Evolutionary conservation across 2,113 vertebrate species (phyloP).

Genomic region (Theristicus caerulescens): DNA sequence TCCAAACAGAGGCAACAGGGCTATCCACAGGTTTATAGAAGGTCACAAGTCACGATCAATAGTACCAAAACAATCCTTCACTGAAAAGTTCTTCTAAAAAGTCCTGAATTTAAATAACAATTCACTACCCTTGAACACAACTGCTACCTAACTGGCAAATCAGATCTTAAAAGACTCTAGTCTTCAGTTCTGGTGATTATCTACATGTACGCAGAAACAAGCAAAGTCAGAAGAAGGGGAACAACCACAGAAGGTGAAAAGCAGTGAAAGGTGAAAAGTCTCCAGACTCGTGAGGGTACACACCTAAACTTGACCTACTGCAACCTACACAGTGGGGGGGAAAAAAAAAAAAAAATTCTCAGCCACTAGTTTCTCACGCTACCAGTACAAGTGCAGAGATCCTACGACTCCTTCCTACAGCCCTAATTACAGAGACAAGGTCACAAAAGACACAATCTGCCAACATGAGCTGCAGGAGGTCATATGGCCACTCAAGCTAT

Average conservation of each 20-base stretch:
- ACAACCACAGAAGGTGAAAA: background rate
- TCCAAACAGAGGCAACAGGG: background rate
- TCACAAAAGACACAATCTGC: background rate
- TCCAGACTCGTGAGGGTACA: background rate
- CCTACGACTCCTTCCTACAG: background rate
- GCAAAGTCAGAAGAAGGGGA: background rate
- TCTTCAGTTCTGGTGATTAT: background rate
- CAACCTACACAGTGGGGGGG: background rate
- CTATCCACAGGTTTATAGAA: background rate
- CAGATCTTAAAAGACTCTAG: background rate
- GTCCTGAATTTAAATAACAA: background rate
- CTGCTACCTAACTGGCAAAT: background rate
- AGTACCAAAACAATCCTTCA: background rate
- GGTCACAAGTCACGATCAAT: background rate
- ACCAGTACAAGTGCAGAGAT: background rate
- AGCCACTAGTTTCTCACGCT: background rate
- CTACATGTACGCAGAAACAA: background rate
- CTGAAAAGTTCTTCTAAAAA: background rate
- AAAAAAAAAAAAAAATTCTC: too few relatives aligned
- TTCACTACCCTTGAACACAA: background rate
- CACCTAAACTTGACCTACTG: background rate
- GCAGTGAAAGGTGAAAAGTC: background rate
- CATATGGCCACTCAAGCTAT: background rate
- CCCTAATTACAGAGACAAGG: background rate
- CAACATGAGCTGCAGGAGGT: slow-evolving; percentile 4